Evolutionary conservation across 2,888 invertebrate species (phyloP), one percentile per base, ranked within the genome.

Genomic region (Drosophila affinis): DNA sequence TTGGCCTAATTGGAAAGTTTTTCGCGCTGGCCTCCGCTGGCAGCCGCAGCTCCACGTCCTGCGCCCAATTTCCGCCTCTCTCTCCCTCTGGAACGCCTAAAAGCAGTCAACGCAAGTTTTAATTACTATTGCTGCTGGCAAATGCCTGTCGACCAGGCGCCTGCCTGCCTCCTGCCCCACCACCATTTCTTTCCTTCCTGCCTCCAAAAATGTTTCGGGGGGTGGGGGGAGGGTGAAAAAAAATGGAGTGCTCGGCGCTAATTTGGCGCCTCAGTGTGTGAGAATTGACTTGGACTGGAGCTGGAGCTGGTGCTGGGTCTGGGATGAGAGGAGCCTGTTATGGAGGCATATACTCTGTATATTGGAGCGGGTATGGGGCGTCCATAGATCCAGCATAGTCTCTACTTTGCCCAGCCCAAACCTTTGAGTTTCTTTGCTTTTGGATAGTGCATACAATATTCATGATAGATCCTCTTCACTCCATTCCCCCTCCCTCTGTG

Each of bases 1-100:
- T 85, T 80, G 69, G 67, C 80, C 77, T 85, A 81, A 86, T 84
- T 84, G 86, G 74, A 84, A 86, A 85, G 81, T 83, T 84, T 83
- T 74, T 68, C 61, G 64, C 64, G 58, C 57, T 62, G 62, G 53
- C 70, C 54, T 44, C 32, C 32, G 53, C n/a, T n/a, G n/a, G n/a
- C 29, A 29, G 29, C 29, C 2, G 9, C 78, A 61, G 67, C 64
- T 44, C 39, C 62, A 53, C 18, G 34, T 48, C 48, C 62, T 10
- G 10, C 18, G 48, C 5, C 62, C 24, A 7, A 17, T 45, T 29
- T 12, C 45, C 27, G 14, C 29, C 51, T 12, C 21, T 45, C 10
- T 17, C 18, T 27, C 24, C 34, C 48, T 14, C 32, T 44, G 51
- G 47, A 34, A 49, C 49, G 80, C 79, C 81, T 79, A 81, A 81